Evolutionary conservation across 2,797 vertebrate genomes (phyloP), one percentile per base, ranked within the genome.

Genomic region (Lutra lutra): DNA sequence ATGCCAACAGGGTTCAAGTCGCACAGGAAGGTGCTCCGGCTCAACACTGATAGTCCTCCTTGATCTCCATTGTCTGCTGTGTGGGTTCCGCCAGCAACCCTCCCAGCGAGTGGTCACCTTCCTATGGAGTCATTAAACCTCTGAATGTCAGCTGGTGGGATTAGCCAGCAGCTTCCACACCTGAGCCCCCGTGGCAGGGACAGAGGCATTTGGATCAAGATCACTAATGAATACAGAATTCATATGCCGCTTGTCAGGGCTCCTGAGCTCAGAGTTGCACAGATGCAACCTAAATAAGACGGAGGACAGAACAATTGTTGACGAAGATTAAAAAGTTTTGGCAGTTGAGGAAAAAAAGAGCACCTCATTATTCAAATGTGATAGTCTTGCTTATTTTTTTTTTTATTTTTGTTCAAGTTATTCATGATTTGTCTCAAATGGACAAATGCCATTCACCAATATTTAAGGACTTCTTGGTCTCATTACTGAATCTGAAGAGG

Each of bases 181-280:
- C 99, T 99, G 99, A 99, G 99, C 98, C 98, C 98, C 98, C 12
- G 32, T 98, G 98, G 98, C 98, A 84, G 98, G 98, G 97, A 98
- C 98, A 98, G 86, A 94, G 98, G 96, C 95, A 98, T 97, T 98
- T 97, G 98, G 98, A 98, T 99, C 99, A 98, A 98, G 98, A 97
- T 97, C 98, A 78, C 98, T 99, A 99, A 99, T 98, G 98, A 99
- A 99, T 97, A 96, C 98, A 46, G 98, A 98, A 98, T 98, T 99
- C 98, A 98, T 98, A 98, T 98, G 98, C 98, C 89, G 98, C 98
- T 97, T 98, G 98, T 99, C 99, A 98, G 60, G 29, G 95, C 98
- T 98, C 98, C 72, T 79, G 91, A 97, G 98, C 98, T 97, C 94
- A 10, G 86, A 96, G 89, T 83, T 90, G 56, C 98, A 97, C 98